phyloP scores from a whole-genome alignment of 2,113 vertebrate genomes.

The Syngnathus scovelli region DNA sequence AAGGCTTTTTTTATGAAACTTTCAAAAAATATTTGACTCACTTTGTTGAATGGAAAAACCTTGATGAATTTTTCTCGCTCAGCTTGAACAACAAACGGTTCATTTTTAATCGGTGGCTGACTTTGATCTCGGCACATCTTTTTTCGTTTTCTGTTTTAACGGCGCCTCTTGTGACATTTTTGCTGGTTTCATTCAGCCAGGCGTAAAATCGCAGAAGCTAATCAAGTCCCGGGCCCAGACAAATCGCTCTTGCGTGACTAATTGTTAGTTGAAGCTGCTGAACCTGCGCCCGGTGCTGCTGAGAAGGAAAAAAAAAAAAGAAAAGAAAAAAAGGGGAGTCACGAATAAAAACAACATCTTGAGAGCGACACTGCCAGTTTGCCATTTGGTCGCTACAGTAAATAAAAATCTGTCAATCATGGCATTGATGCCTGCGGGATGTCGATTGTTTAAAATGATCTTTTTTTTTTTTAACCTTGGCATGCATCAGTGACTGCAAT shows the following conservation, averaged over 20 bases:
- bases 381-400: slow-evolving; percentile 6
- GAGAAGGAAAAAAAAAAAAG: slow-evolving; percentile 6
- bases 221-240: slow-evolving; percentile 35
- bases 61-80: not conserved
- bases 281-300: slow-evolving; percentile 21
- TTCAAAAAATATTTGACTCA: not conserved
- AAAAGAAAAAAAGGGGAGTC: not conserved
- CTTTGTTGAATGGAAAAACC: not conserved
- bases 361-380: slow-evolving; percentile 2
- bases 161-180: slow-evolving; percentile 18
- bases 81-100: not conserved
- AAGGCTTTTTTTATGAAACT: not conserved
- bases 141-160: slow-evolving; percentile 16
- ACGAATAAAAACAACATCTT: slow-evolving; percentile 17
- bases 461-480: slow-evolving; percentile 10
- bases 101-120: not conserved
- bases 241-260: slow-evolving; percentile 48
- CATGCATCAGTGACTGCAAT: slow-evolving; percentile 25
- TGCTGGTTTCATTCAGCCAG: slow-evolving; percentile 2
- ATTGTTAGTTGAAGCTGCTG: slow-evolving; percentile 36
- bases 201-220: slow-evolving; percentile 34
- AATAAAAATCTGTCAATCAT: slow-evolving; percentile 26
- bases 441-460: slow-evolving; percentile 3
- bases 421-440: slow-evolving; percentile 9
- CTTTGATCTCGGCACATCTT: slow-evolving; percentile 8